Conservation (phyloP, 2,888 invertebrate species). For the Latrodectus elegans region DNA sequence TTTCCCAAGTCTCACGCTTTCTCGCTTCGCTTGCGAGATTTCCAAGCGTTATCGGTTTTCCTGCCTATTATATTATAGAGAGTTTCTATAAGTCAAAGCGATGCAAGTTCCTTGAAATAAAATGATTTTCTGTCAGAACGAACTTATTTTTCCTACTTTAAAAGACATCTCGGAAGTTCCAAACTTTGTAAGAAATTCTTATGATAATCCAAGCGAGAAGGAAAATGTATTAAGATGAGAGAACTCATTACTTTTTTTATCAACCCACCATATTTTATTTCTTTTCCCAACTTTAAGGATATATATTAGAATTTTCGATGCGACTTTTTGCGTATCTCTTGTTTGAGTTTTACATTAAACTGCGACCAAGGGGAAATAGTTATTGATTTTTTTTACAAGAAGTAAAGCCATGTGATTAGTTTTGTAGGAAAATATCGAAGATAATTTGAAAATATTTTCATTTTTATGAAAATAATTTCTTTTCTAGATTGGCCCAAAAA, state of each 20-base stretch:
- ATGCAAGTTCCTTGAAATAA: conserved; percentile 52
- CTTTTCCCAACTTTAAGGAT: no score
- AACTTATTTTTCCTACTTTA: conserved; percentile 54
- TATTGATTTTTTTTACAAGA: no score
- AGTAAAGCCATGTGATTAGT: no score
- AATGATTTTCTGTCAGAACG: conserved; percentile 56
- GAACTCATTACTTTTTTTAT: conserved; percentile 56
- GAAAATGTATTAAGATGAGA: conserved; percentile 48
- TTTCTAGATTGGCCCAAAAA: no score
- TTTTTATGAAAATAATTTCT: no score
- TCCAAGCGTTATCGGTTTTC: conserved; percentile 60
- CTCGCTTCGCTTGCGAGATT: conserved; percentile 48
- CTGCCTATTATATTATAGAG: conserved; percentile 54
- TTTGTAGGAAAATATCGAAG: no score
- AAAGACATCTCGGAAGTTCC: conserved; percentile 23
- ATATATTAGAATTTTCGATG: no score
- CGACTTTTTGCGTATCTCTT: no score
- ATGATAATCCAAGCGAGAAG: conserved; percentile 40
- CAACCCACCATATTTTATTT: conserved; percentile 40
- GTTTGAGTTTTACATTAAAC: no score
- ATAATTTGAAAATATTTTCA: no score
- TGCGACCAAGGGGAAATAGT: no score
- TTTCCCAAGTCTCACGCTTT: conserved; percentile 33
- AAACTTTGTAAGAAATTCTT: conserved; percentile 30
- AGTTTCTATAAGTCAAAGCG: conserved; percentile 61